A percentile compares a stretch with the other conserved stretches of the same genome.
These are phyloP conservation scores for Tribolium freemani DNA, from an alignment of 2,888 invertebrate genomes.

Conservation along the genomic window DNA sequence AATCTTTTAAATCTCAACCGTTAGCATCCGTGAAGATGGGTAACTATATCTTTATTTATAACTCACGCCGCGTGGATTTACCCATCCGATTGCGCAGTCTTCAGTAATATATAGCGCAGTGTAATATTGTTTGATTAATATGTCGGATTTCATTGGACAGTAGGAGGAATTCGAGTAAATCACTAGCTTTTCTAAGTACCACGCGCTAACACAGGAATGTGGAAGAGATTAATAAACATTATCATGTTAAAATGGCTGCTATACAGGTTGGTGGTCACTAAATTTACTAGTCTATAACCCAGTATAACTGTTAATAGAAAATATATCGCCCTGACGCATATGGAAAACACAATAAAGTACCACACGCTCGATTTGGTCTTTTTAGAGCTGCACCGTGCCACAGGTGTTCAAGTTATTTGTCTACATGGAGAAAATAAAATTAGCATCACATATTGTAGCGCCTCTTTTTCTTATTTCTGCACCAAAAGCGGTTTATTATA, in stretches of 20 bases:
- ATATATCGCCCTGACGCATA: slow-evolving; percentile 45
- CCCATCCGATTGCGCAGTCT: slow-evolving; percentile 55
- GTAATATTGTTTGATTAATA: slow-evolving; percentile 56
- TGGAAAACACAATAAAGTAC: slow-evolving; percentile 51
- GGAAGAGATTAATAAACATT: slow-evolving; percentile 55
- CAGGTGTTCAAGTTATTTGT: slow-evolving; percentile 52
- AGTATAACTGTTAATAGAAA: slow-evolving; percentile 49
- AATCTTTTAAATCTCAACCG: slow-evolving; percentile 56
- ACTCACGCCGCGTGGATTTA: slow-evolving; percentile 56
- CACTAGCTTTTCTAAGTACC: slow-evolving; percentile 43
- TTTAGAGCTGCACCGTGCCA: slow-evolving; percentile 47
- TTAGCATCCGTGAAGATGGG: slow-evolving; percentile 56
- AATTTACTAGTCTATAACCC: slow-evolving; percentile 53
- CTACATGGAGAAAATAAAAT: slow-evolving; percentile 48
- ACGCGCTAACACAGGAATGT: slow-evolving; percentile 47
- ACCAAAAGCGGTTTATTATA: too few relatives aligned
- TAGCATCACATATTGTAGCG: slow-evolving; percentile 48
- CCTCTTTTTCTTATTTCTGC: neutral
- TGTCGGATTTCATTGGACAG: slow-evolving; percentile 52
- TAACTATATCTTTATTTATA: slow-evolving; percentile 62
- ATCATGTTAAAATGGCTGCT: slow-evolving; percentile 55
- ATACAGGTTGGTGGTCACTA: slow-evolving; percentile 55
- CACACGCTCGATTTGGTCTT: slow-evolving; percentile 48
- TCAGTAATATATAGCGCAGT: slow-evolving; percentile 52
- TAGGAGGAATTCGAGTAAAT: slow-evolving; percentile 52